Conservation (phyloP, 2,113 vertebrate genomes). For the Onychorhynchus coronatus region DNA sequence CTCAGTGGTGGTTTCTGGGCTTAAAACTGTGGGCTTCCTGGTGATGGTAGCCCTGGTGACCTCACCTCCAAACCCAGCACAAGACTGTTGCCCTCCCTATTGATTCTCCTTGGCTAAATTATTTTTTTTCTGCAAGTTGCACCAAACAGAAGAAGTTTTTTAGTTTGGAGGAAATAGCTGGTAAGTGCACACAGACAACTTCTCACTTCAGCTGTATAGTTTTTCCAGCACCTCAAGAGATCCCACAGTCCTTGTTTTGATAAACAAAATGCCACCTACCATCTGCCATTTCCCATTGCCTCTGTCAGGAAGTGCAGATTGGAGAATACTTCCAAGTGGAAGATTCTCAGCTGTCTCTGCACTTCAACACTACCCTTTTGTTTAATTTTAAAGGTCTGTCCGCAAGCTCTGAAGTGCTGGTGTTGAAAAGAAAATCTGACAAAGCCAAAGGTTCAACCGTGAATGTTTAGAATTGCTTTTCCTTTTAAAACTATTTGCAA, state of each 20-base stretch:
- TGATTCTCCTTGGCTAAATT: background rate
- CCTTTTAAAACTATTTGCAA: background rate
- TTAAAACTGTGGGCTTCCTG: background rate
- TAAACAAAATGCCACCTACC: constrained; percentile 52
- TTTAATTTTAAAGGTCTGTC: background rate
- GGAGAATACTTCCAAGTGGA: constrained; percentile 28
- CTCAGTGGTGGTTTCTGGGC: background rate
- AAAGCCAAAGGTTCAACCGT: background rate
- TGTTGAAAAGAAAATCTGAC: background rate
- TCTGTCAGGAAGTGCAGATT: background rate
- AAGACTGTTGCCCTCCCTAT: background rate
- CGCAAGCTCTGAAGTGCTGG: background rate
- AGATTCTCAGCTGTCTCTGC: constrained; percentile 17
- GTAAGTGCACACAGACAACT: background rate
- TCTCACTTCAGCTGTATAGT: background rate
- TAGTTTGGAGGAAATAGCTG: background rate
- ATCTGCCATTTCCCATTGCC: constrained; percentile 41
- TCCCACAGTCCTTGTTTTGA: constrained; percentile 8
- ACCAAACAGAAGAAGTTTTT: background rate
- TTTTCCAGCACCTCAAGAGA: constrained; percentile 20
- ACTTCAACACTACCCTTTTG: background rate
- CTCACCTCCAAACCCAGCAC: background rate
- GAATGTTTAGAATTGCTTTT: background rate
- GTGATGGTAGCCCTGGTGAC: background rate
- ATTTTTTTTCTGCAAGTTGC: background rate